phyloP scores from a whole-genome alignment of 2,113 vertebrate species.

The Pollimyrus isidori region DNA sequence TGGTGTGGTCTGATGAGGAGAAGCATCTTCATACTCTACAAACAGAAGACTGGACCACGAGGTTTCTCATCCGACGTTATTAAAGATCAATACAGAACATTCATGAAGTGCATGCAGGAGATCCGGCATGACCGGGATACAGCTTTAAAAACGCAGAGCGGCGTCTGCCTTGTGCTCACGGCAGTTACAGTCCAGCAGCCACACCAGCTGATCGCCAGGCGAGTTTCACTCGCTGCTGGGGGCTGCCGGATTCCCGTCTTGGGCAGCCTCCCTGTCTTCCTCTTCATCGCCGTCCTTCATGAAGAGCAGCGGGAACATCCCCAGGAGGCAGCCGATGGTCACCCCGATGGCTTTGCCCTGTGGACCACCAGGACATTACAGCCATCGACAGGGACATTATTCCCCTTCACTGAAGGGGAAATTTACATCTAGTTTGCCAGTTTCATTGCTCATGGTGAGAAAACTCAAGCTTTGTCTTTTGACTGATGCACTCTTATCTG shows the following conservation, averaged over 20 bases:
- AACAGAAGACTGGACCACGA: neutral
- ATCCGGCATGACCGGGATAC: neutral
- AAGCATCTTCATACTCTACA: neutral
- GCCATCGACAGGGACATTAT: neutral
- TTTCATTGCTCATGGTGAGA: neutral
- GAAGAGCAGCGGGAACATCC: constrained; percentile 95
- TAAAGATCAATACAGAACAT: neutral
- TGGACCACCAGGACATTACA: constrained; percentile 34
- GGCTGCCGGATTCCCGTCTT: constrained; percentile 49
- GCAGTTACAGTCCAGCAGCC: neutral
- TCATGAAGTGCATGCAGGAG: neutral
- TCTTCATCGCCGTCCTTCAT: constrained; percentile 74
- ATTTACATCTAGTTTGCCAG: neutral
- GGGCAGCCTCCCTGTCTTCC: constrained; percentile 52
- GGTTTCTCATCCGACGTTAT: neutral
- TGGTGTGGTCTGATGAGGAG: neutral
- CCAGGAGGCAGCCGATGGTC: constrained; percentile 85
- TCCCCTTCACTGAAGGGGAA: too few species aligned
- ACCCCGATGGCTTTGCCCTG: constrained; percentile 95
- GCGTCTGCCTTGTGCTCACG: neutral
- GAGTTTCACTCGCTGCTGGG: constrained; percentile 55
- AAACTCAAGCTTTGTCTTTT: too few species aligned
- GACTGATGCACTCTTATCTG: too few species aligned
- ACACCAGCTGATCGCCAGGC: neutral
- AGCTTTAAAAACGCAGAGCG: neutral